Evolutionary conservation across 2,797 vertebrate species (phyloP).

Genomic region (Peromyscus melanophrys): DNA sequence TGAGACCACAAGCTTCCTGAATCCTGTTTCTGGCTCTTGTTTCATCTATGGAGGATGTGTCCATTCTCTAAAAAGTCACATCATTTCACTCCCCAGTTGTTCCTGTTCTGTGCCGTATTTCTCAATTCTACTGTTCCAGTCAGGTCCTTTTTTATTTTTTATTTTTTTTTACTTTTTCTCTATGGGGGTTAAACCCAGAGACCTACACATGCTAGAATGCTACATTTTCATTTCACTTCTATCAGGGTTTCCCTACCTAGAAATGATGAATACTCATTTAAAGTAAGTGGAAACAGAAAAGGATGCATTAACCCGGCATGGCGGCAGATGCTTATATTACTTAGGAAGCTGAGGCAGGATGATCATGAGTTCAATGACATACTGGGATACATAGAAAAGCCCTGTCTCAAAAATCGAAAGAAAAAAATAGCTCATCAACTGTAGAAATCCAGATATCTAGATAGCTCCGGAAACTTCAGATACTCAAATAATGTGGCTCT

Average conservation of each 20-base stretch:
- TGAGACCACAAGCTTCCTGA: neutral
- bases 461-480: neutral
- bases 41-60: neutral
- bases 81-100: neutral
- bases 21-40: neutral
- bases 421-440: neutral
- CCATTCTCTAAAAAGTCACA: neutral
- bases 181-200: neutral
- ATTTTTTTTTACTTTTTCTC: neutral
- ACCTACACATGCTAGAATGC: neutral
- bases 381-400: neutral
- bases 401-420: neutral
- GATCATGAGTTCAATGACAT: neutral
- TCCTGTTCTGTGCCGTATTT: conserved; percentile 1
- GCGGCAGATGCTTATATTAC: neutral
- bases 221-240: neutral
- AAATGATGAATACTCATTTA: neutral
- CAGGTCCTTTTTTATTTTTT: too few species aligned
- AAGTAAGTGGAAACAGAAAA: conserved; percentile 5
- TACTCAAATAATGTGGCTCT: neutral
- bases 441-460: neutral
- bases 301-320: too few species aligned
- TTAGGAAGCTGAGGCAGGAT: neutral
- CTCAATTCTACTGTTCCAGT: neutral
- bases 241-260: neutral